Base-by-base conservation (phyloP, 2,113 vertebrate species). In the Ivindomyrus marchei region DNA sequence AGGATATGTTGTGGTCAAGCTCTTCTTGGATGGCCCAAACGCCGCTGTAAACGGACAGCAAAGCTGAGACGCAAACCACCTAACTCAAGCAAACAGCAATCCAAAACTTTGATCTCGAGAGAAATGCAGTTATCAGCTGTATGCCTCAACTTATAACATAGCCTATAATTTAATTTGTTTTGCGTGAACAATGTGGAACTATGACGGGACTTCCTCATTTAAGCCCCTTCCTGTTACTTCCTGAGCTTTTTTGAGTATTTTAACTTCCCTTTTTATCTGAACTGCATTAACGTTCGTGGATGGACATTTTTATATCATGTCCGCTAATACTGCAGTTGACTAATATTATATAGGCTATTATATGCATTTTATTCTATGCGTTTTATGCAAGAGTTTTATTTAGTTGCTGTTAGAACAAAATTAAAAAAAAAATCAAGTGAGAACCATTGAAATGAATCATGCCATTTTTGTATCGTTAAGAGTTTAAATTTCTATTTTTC, bases 121-220 rank as follows among this genome's bases (percentile, higher is more conserved):
- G 74, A 15, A 39, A 39, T 80, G 36, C 74, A 80, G 74, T 80
- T 19, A 42, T 6, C 11, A 42, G 4, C 36, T 80, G 74, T 7
- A 42, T 42, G 36, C 74, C 15, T 80, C 74, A 80, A 19, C n/a
- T 74, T 80, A 11, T 36, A 70, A 53, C 70, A n/a, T 49, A 19
- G 15, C 50, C 50, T 53, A 52, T 39, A 52, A 87, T 85, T 46
- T 47, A 21, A 24, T 27, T 52, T 89, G 19, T 50, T 89, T 85
- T 58, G 31, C 1, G 31, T 45, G 19, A 9, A 9, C 31, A 88
- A 92, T 90, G 85, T 92, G 89, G 90, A 91, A 90, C 89, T 93
- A 88, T 91, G 90, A 66, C 52, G 53, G 58, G 88, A 66, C 92
- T 93, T 93, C 93, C 93, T 93, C 92, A 89, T 93, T 93, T 91